These are phyloP conservation scores for Tetragonula carbonaria DNA, from an alignment of 2,888 invertebrate genomes.

Conservation along the genomic window DNA sequence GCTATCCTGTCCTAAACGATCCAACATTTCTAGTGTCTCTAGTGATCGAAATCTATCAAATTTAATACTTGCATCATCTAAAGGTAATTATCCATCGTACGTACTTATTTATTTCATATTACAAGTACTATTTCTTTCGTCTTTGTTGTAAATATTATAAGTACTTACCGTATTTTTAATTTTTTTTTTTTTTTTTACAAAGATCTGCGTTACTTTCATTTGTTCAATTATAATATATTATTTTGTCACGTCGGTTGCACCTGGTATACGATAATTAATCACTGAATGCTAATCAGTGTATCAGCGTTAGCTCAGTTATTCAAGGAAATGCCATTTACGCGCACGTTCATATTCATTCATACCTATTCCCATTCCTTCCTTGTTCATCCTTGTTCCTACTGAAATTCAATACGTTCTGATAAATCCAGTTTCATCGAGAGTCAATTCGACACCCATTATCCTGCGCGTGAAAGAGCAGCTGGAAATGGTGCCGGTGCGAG, in stretches of 20 bases:
- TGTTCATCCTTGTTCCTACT: not conserved
- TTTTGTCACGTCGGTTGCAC: not conserved
- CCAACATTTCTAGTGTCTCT: not conserved
- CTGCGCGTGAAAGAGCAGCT: conserved; percentile 40
- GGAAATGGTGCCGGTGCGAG: conserved; percentile 70
- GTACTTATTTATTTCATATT: not conserved
- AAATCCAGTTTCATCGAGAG: conserved; percentile 52
- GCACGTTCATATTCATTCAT: not conserved
- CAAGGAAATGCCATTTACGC: not conserved
- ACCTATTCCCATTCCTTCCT: not conserved
- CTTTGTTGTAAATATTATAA: not conserved
- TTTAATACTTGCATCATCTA: conserved; percentile 3
- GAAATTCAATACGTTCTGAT: conserved; percentile 34
- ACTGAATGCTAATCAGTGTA: not conserved
- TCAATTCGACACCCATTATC: conserved; percentile 57
- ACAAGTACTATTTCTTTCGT: not conserved
- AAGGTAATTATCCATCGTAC: conserved; percentile 27
- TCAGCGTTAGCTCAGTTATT: not conserved
- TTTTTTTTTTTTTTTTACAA: not conserved
- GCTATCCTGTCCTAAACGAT: not conserved
- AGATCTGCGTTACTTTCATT: not conserved
- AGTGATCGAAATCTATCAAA: not conserved
- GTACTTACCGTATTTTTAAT: too few relatives aligned
- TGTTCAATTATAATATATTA: not conserved
- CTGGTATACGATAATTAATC: not conserved